Evolutionary conservation across 2,888 invertebrate genomes (phyloP).

Genomic region (Meta bourneti): DNA sequence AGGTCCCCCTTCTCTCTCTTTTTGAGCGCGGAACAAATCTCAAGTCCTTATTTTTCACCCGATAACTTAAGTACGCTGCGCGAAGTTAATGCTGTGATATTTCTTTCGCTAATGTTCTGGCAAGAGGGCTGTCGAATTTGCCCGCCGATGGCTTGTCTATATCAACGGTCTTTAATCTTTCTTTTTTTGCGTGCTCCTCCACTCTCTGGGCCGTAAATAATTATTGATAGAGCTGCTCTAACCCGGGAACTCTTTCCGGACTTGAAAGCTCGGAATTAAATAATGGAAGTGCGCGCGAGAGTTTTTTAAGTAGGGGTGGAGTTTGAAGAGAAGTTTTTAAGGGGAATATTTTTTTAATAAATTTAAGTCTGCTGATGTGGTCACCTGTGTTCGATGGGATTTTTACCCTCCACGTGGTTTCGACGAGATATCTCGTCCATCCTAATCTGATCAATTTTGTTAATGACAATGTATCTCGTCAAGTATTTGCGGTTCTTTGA

Average conservation of each 20-base stretch:
- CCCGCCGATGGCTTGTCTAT: not conserved
- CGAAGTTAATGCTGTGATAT: slow-evolving; percentile 66
- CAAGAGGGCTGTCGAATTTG: slow-evolving; percentile 42
- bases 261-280: slow-evolving; percentile 30
- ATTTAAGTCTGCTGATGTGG: too few relatives aligned
- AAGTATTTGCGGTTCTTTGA: too few relatives aligned
- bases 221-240: slow-evolving; percentile 41
- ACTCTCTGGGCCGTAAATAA: slow-evolving; percentile 44
- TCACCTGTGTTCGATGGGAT: too few relatives aligned
- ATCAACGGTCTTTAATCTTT: too few relatives aligned
- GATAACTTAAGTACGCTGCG: slow-evolving; percentile 54
- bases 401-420: too few relatives aligned
- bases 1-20: slow-evolving; percentile 13
- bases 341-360: too few relatives aligned
- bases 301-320: too few relatives aligned
- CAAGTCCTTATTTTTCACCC: slow-evolving; percentile 36
- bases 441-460: too few relatives aligned
- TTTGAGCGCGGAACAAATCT: slow-evolving; percentile 49
- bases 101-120: slow-evolving; percentile 62
- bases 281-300: slow-evolving; percentile 7
- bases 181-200: slow-evolving; percentile 1
- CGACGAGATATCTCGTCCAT: too few relatives aligned
- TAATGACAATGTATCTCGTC: too few relatives aligned
- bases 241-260: not conserved
- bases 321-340: too few relatives aligned